Conservation (phyloP, 2,797 vertebrate genomes). For the Sebastes hopkinsi region DNA sequence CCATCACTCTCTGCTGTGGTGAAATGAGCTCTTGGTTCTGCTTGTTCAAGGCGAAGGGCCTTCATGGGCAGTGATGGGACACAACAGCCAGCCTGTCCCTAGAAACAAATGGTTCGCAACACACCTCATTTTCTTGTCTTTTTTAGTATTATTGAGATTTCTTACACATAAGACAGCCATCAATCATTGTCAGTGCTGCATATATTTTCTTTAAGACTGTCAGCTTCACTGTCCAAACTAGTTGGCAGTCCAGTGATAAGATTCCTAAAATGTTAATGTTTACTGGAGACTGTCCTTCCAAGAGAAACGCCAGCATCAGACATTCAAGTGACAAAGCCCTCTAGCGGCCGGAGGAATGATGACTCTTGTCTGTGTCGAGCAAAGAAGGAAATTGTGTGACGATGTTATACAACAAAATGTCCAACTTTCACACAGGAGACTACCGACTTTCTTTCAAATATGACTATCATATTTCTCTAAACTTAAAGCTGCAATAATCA, state of each 20-base stretch:
- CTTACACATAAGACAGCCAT: slow-evolving; percentile 61
- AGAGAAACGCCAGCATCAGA: not conserved
- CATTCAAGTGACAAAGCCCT: not conserved
- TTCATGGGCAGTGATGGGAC: slow-evolving; percentile 62
- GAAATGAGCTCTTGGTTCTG: slow-evolving; percentile 82
- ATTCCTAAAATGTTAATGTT: slow-evolving; percentile 8
- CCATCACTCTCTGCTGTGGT: slow-evolving; percentile 81
- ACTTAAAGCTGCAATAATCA: not conserved
- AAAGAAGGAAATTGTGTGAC: not conserved
- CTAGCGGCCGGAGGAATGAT: not conserved
- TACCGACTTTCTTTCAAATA: not conserved
- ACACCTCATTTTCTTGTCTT: slow-evolving; percentile 73
- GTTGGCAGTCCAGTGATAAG: not conserved
- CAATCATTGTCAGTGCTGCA: slow-evolving; percentile 52
- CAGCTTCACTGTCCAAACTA: slow-evolving; percentile 11
- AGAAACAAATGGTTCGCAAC: slow-evolving; percentile 71
- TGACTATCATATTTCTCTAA: not conserved
- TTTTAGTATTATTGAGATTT: slow-evolving; percentile 73
- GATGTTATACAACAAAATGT: not conserved
- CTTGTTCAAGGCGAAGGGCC: slow-evolving; percentile 58
- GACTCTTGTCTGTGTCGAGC: no score
- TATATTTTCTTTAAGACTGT: slow-evolving; percentile 38
- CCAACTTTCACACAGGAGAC: not conserved
- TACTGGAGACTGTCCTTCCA: not conserved
- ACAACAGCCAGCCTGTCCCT: slow-evolving; percentile 49